Evolutionary conservation across 1,140 invertebrate species (phyloP).

Genomic region (Forficula auricularia): DNA sequence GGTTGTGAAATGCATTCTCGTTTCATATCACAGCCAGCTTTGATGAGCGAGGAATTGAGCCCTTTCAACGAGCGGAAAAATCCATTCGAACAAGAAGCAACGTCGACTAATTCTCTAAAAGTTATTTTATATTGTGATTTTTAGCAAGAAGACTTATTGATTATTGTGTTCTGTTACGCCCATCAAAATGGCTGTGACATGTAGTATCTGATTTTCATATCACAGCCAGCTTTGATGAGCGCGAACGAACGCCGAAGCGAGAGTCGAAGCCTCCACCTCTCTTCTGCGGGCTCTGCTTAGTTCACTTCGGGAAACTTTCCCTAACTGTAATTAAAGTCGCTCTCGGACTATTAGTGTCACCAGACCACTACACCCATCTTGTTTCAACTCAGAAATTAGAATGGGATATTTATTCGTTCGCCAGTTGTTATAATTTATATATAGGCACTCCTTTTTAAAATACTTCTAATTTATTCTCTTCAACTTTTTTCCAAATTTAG

Average conservation of each 20-base stretch:
- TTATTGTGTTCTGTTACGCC: constrained; percentile 27
- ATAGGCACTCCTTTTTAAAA: background rate
- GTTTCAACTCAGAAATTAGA: background rate
- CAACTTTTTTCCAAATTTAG: background rate
- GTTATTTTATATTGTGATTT: background rate
- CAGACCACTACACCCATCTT: no score
- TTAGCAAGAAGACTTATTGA: no score
- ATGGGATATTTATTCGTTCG: background rate
- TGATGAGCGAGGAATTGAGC: constrained; percentile 48
- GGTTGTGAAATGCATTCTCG: constrained; percentile 37
- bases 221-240: constrained; percentile 90
- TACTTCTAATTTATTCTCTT: background rate
- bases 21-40: constrained; percentile 62
- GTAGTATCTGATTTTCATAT: constrained; percentile 47
- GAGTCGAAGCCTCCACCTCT: background rate
- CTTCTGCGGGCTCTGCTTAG: no score
- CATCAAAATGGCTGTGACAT: constrained; percentile 61
- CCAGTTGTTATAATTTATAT: no score
- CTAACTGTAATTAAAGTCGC: background rate
- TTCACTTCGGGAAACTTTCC: background rate
- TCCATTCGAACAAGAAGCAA: constrained; percentile 14
- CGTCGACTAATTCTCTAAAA: no score
- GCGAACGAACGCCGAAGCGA: constrained; percentile 19
- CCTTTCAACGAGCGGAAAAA: constrained; percentile 21
- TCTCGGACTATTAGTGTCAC: no score